These are phyloP conservation scores for Pachyramphus minor DNA, from an alignment of 2,113 vertebrate genomes.

Conservation along the genomic window DNA sequence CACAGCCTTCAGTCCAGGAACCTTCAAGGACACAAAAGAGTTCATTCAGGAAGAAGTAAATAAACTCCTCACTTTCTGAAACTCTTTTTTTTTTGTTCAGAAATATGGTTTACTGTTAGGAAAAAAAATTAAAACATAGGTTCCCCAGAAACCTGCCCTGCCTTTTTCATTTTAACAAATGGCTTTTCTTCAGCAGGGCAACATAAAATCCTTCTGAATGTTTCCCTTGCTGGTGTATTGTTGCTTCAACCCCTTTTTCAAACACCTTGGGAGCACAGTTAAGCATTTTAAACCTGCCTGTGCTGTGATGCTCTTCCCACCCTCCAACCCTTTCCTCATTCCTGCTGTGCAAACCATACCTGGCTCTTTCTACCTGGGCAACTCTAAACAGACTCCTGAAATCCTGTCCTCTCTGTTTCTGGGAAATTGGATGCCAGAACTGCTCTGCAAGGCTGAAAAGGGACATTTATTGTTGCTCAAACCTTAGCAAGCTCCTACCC, in stretches of 20 bases:
- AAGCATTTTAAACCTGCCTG: neutral
- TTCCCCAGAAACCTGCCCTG: neutral
- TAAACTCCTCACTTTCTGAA: neutral
- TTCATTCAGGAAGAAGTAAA: neutral
- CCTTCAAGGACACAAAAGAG: neutral
- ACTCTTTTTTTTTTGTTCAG: neutral
- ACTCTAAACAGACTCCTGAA: slow-evolving; percentile 47
- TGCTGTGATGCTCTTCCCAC: neutral
- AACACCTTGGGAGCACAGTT: slow-evolving; percentile 25
- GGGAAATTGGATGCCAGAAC: slow-evolving; percentile 5
- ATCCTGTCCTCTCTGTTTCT: slow-evolving; percentile 58
- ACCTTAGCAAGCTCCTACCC: neutral
- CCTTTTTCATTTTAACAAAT: neutral
- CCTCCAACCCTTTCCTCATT: slow-evolving; percentile 8
- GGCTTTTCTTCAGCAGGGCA: neutral
- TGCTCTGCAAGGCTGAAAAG: neutral
- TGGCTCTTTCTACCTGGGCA: slow-evolving; percentile 2
- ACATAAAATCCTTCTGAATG: neutral
- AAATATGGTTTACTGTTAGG: neutral
- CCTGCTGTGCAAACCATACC: neutral
- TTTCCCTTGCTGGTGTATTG: neutral
- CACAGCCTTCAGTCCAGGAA: neutral
- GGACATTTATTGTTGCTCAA: slow-evolving; percentile 14
- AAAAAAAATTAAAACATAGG: neutral
- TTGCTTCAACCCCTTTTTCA: slow-evolving; percentile 37